These are phyloP conservation scores for Agonopterix arenella DNA, from an alignment of 2,888 invertebrate genomes.

Conservation along the genomic window DNA sequence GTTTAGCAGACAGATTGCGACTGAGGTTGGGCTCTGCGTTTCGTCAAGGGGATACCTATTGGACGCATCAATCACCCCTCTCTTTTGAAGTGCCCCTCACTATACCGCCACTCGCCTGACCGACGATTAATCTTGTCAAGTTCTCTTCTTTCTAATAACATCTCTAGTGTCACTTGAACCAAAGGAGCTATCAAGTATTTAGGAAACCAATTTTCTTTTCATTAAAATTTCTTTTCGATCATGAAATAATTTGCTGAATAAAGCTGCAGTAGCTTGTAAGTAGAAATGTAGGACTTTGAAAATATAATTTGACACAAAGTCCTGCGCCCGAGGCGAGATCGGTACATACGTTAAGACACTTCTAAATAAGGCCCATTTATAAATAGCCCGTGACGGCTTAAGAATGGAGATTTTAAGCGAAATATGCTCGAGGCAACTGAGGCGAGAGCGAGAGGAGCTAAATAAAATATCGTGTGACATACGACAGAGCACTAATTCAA, in stretches of 20 bases:
- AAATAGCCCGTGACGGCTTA: conserved; percentile 58
- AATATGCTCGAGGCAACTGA: conserved; percentile 37
- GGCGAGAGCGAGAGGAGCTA: conserved; percentile 37
- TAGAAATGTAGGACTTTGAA: not conserved
- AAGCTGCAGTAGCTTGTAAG: not conserved
- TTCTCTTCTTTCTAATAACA: conserved; percentile 39
- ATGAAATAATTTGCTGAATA: too few species aligned
- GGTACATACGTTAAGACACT: conserved; percentile 25
- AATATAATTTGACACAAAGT: not conserved
- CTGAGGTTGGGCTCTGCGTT: conserved; percentile 37
- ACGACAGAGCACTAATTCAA: conserved; percentile 67
- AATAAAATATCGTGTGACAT: conserved; percentile 67
- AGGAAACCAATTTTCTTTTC: conserved; percentile 12
- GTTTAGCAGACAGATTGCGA: conserved; percentile 22
- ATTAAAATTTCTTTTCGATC: too few species aligned
- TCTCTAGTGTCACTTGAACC: conserved; percentile 34
- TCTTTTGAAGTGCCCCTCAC: conserved; percentile 56
- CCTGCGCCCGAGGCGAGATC: not conserved
- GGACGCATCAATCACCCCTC: conserved; percentile 45
- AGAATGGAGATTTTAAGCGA: conserved; percentile 50
- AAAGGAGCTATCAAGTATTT: too few species aligned
- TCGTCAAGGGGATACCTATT: conserved; percentile 41
- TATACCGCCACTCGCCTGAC: conserved; percentile 31
- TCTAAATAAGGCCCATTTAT: conserved; percentile 62
- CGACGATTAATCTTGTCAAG: conserved; percentile 61